These are phyloP conservation scores for Hoplostethus mediterraneus DNA, from an alignment of 2,797 vertebrate genomes.

Conservation along the genomic window DNA sequence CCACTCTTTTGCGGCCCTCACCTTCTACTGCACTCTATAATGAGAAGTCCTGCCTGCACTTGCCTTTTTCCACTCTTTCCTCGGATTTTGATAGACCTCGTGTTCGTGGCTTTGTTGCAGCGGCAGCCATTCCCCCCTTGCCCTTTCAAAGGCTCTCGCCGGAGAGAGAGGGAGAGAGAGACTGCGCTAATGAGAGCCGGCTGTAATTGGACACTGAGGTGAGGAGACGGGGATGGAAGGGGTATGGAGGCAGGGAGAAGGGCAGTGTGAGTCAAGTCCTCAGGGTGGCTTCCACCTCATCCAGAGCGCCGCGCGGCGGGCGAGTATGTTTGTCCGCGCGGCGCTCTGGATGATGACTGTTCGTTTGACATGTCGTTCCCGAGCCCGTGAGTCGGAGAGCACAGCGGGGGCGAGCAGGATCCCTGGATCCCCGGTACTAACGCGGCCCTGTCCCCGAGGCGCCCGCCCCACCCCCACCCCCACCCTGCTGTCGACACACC, in stretches of 20 bases:
- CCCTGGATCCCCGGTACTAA: constrained; percentile 35
- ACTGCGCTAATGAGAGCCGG: constrained; percentile 82
- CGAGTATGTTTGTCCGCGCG: too few species aligned
- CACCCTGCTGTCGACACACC: constrained; percentile 45
- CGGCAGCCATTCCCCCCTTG: constrained; percentile 77
- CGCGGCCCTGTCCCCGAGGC: constrained; percentile 36
- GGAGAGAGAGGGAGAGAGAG: constrained; percentile 83
- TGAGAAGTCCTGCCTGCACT: constrained; percentile 83
- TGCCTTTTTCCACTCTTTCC: constrained; percentile 83
- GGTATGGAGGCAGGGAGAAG: constrained; percentile 73
- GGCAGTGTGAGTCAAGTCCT: constrained; percentile 79
- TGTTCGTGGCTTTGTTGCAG: constrained; percentile 80
- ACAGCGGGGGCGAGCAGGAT: constrained; percentile 31
- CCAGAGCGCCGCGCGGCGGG: constrained; percentile 44
- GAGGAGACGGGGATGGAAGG: constrained; percentile 71
- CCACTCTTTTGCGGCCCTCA: constrained; percentile 67
- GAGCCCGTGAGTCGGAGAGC: constrained; percentile 53
- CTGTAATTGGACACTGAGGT: constrained; percentile 85
- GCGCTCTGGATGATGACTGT: too few species aligned
- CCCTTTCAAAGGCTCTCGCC: constrained; percentile 84
- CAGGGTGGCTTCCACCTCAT: constrained; percentile 64
- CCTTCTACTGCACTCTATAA: constrained; percentile 79
- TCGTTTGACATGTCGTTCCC: constrained; percentile 56
- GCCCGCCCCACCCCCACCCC: constrained; percentile 20
- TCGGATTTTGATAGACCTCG: constrained; percentile 82